Evolutionary conservation across 2,113 vertebrate genomes (phyloP).

Genomic region (zebrafish (Danio rerio)): GRCz12tu NC_133187.1:2591001-2591500

Average conservation of each 20-base stretch:
- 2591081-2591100: conserved; percentile 69
- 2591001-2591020: conserved; percentile 55
- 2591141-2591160: conserved; percentile 58
- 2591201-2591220: conserved; percentile 72
- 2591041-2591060: conserved; percentile 63
- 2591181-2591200: conserved; percentile 71
- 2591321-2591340: conserved; percentile 69
- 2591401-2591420: conserved; percentile 76
- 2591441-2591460: conserved; percentile 56
- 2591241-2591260: conserved; percentile 73
- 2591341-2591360: conserved; percentile 76
- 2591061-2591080: conserved; percentile 70
- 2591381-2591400: conserved; percentile 71
- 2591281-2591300: conserved; percentile 83
- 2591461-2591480: conserved; percentile 62
- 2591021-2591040: conserved; percentile 62
- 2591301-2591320: conserved; percentile 76
- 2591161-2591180: conserved; percentile 70
- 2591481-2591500: conserved; percentile 23
- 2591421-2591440: conserved; percentile 74
- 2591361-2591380: conserved; percentile 63
- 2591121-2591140: conserved; percentile 58
- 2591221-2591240: conserved; percentile 52
- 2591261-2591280: conserved; percentile 80
- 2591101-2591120: conserved; percentile 70